Conservation (phyloP, 1,140 invertebrate genomes). For the Paramacrobiotus metropolitanus region DNA sequence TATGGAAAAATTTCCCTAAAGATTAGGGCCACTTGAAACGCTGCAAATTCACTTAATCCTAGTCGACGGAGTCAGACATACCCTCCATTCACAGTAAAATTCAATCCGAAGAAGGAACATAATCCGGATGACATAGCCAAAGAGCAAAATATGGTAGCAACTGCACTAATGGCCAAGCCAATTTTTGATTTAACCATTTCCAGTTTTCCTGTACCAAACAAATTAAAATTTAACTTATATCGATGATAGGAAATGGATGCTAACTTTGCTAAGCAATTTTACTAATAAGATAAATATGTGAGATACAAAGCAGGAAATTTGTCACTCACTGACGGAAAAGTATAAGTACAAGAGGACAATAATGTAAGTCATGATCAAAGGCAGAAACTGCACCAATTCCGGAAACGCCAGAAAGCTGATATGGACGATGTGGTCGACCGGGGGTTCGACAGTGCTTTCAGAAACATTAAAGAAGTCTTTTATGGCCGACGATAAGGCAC, state of each 20-base stretch:
- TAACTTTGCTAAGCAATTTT: background rate
- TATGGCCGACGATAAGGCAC: no score
- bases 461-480: no score
- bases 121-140: conserved; percentile 76
- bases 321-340: conserved; percentile 62
- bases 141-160: conserved; percentile 62
- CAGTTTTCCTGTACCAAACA: conserved; percentile 29
- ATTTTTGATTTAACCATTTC: conserved; percentile 76
- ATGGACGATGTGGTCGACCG: conserved; percentile 27
- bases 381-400: conserved; percentile 59
- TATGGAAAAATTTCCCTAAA: conserved; percentile 61
- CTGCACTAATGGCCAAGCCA: conserved; percentile 63
- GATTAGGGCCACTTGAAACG: no score
- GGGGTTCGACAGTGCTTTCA: no score
- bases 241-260: no score
- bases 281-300: background rate
- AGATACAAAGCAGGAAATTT: conserved; percentile 1
- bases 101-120: conserved; percentile 62
- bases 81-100: conserved; percentile 28
- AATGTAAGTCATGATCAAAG: conserved; percentile 54
- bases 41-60: no score
- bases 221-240: background rate
- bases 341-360: conserved; percentile 73
- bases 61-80: no score
- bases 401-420: conserved; percentile 66